Evolutionary conservation across 1,140 invertebrate species (phyloP).

Genomic region (Sitodiplosis mosellana): DNA sequence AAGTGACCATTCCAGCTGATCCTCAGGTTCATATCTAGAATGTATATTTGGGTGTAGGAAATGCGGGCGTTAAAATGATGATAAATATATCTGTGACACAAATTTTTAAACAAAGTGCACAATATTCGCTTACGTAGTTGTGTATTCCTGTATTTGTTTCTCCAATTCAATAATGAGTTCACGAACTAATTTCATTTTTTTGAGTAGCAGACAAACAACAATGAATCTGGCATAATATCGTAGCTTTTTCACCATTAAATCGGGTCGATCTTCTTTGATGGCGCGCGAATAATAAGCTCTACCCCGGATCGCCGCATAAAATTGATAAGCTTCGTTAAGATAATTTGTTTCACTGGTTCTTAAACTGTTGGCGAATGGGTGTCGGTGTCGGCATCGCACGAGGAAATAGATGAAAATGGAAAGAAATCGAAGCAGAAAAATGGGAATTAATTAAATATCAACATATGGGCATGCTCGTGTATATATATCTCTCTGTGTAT

Average conservation of each 20-base stretch:
- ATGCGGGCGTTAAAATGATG: neutral
- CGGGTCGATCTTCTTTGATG: constrained; percentile 82
- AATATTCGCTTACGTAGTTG: constrained; percentile 38
- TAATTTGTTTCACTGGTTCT: constrained; percentile 92
- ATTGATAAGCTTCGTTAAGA: constrained; percentile 87
- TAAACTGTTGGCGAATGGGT: too few species aligned
- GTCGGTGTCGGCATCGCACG: too few species aligned
- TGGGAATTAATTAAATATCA: too few species aligned
- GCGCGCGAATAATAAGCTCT: constrained; percentile 89
- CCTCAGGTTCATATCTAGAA: constrained; percentile 73
- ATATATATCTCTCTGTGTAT: too few species aligned
- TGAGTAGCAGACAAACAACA: constrained; percentile 84
- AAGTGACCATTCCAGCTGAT: constrained; percentile 89
- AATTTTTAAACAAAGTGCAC: neutral
- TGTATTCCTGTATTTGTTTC: constrained; percentile 84
- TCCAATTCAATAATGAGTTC: constrained; percentile 84
- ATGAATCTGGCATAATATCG: constrained; percentile 94
- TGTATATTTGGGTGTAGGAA: neutral
- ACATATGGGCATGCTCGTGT: too few species aligned
- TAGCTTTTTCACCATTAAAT: constrained; percentile 94
- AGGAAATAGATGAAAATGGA: too few species aligned
- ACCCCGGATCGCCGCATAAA: constrained; percentile 88
- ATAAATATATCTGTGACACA: neutral
- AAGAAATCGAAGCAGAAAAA: too few species aligned
- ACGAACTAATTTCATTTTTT: constrained; percentile 83